Evolutionary conservation across 2,888 invertebrate species (phyloP), one percentile per base, ranked within the genome.

Genomic region (Lordiphosa fenestrarum): DNA sequence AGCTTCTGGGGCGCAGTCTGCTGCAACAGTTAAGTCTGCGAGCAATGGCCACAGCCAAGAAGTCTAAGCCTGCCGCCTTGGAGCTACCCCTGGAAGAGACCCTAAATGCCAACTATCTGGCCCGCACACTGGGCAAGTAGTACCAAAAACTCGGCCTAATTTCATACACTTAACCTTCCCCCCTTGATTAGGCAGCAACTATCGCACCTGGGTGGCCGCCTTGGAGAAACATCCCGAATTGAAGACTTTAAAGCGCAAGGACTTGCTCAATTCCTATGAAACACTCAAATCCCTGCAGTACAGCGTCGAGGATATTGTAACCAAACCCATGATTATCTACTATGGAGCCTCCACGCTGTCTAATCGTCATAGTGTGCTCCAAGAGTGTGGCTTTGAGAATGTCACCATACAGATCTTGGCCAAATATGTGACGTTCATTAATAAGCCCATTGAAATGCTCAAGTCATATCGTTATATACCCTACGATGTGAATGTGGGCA

Each of bases 321-420:
- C 87, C 2, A 90, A 91, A 69, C 92, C 92, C 0, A 90, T 91
- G 85, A 81, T 94, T 3, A 90, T 94, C n/a, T 91, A 90, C 51
- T 90, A 91, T 84, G 91, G 91, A 72, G 90, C 91, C 1, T 88
- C 91, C 21, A 91, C 91, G 30, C 85, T 93, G 73, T 91, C 92
- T 48, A 93, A 94, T 75, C 92, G 93, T 71, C 91, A 91, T 60
- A 90, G 91, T 75, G 91, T 93, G 41, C 87, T 94, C 10, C 89
- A 88, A 65, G 94, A 94, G 88, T 92, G 92, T 81, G 92, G 92
- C 12, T 93, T 93, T 67, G 60, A 74, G 2, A 65, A 84, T 10
- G 83, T 91, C 3, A 66, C 84, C 58, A 71, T 91, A 4, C 82
- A 85, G 38, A 86, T 91, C 21, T 66, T 90, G 13, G 88, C 90